These are phyloP conservation scores for Sylvietta virens DNA, from an alignment of 2,113 vertebrate genomes.

Conservation along the genomic window DNA sequence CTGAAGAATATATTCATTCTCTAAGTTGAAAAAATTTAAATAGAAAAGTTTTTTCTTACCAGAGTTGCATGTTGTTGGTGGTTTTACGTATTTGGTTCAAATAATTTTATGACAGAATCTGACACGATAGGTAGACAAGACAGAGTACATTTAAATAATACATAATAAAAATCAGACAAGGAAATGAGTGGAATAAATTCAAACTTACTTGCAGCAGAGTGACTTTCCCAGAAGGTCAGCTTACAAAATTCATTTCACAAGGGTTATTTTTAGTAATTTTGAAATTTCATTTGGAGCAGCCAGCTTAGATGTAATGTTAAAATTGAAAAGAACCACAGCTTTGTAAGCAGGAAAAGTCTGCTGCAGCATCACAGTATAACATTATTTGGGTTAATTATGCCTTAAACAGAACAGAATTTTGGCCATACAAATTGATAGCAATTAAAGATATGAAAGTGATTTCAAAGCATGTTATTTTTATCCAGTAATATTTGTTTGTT, in stretches of 20 bases:
- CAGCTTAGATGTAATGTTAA: background rate
- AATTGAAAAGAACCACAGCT: background rate
- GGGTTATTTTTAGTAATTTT: background rate
- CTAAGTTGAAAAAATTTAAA: background rate
- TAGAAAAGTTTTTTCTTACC: background rate
- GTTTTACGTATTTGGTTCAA: background rate
- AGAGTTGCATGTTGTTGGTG: background rate
- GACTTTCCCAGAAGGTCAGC: background rate
- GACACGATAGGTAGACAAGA: background rate
- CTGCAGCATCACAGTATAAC: background rate
- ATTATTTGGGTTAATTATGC: background rate
- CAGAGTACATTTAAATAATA: background rate
- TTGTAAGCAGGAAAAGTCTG: background rate
- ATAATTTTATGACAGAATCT: background rate
- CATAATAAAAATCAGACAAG: background rate
- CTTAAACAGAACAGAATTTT: background rate
- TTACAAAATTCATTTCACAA: background rate
- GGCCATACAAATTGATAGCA: background rate
- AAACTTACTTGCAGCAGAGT: background rate
- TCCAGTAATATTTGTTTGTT: background rate
- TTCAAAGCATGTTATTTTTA: background rate
- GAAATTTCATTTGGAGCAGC: background rate
- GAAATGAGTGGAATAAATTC: background rate
- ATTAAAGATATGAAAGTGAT: background rate
- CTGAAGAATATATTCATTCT: background rate